phyloP scores from a whole-genome alignment of 2,888 invertebrate genomes.

The Ochropacha duplaris region DNA sequence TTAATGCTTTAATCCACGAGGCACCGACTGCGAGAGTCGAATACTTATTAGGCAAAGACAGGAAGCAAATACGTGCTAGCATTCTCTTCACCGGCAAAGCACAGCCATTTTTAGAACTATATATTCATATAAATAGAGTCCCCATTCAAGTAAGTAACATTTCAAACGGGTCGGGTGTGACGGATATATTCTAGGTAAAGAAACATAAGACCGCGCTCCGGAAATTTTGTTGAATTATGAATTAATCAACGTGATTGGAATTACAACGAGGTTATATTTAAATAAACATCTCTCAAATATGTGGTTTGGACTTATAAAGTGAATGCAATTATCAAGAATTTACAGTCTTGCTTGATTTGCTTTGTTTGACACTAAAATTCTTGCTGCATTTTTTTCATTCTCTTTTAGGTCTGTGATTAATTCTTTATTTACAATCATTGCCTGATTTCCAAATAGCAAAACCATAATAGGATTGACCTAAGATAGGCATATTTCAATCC shows the following conservation, averaged over 20 bases:
- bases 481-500: not conserved
- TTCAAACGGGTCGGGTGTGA: conserved; percentile 19
- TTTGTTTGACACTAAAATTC: not conserved
- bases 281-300: not conserved
- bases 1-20: conserved; percentile 41
- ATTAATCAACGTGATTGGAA: conserved; percentile 14
- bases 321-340: not conserved
- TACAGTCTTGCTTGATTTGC: not conserved
- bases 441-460: not conserved
- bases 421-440: not conserved
- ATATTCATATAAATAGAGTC: conserved; percentile 40
- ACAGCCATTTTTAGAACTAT: conserved; percentile 56
- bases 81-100: conserved; percentile 43
- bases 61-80: conserved; percentile 56
- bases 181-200: conserved; percentile 14
- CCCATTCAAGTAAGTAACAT: conserved; percentile 11
- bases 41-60: conserved; percentile 55
- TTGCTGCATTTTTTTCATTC: not conserved
- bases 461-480: not conserved
- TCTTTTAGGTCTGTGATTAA: not conserved
- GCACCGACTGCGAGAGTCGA: conserved; percentile 36
- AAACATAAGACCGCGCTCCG: conserved; percentile 14
- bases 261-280: not conserved
- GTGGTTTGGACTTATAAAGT: conserved; percentile 1
- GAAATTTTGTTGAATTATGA: conserved; percentile 17